Base-by-base conservation (phyloP, 2,797 vertebrate genomes). In the Gobio occitaniae region DNA sequence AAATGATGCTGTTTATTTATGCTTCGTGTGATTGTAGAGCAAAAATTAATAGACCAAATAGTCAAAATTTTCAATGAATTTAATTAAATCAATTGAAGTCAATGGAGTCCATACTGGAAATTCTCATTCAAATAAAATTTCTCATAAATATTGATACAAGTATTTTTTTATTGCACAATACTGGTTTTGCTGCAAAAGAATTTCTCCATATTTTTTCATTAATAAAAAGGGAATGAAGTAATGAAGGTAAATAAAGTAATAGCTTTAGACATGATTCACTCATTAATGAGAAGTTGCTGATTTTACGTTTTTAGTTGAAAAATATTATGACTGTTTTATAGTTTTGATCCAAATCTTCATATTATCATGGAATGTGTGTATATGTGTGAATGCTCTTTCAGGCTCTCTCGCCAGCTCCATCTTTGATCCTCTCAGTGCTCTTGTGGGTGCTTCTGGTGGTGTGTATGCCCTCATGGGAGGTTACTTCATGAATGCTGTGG, bases 351-450 rank as follows among this genome's bases (percentile, higher is more conserved):
- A 32, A 8, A 32, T 63, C 8, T 38, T 68, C 32, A 80, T 80
- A 69, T 41, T 59, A 13, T 78, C 13, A 41, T 29, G n/a, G 38
- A 78, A 47, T 72, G 19, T 79, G 47, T 61, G 44, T 82, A 2
- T 84, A 16, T 70, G 6, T 65, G 52, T 82, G 50, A 54, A 32
- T 48, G 12, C 88, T n/a, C 72, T 75, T 59, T 75, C 89, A 98
- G 97, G 97, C 10, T 98, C 97, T 54, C 92, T 98, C 86, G 95
- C 95, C 81, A 98, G 97, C 92, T 98, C 97, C 90, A 96, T 98
- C 90, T 98, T 96, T 94, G 97, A 98, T 88, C 96, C 97, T 5
- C 80, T 88, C 82, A 95, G 92, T 66, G 95, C 92, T 59, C 91
- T 98, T 41, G 97, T 97, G 82, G 97, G 97, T 3, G 97, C 97